A percentile compares a stretch with the other conserved stretches of the same genome.
phyloP scores from a whole-genome alignment of 1,140 invertebrate species.

The Drosophila bocki region DNA sequence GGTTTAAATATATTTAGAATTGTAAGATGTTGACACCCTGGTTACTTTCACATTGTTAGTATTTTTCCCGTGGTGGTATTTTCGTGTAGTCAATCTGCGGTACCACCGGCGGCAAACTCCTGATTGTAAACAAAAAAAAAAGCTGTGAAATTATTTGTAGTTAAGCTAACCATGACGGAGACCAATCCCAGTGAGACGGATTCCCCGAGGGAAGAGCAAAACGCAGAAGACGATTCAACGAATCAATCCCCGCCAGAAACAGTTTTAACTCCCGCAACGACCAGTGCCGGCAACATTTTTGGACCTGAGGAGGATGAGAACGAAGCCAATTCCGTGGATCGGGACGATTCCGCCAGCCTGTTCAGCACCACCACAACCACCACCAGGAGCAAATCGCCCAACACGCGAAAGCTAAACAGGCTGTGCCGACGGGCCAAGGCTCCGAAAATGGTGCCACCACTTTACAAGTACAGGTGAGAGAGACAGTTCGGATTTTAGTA shows the following conservation, averaged over 20 bases:
- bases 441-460: constrained; percentile 89
- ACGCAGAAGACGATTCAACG: constrained; percentile 16
- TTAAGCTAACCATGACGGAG: constrained; percentile 28
- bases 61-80: neutral
- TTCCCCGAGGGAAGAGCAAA: constrained; percentile 8
- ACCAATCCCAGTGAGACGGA: constrained; percentile 16
- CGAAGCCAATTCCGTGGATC: constrained; percentile 40
- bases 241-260: constrained; percentile 21
- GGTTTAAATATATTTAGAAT: constrained; percentile 22
- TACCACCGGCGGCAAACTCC: constrained; percentile 19
- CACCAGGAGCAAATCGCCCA: constrained; percentile 95
- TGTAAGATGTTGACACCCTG: neutral
- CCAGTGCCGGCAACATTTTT: constrained; percentile 20
- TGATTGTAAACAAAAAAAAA: constrained; percentile 41
- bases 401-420: constrained; percentile 87
- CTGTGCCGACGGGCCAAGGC: constrained; percentile 87
- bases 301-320: constrained; percentile 37
- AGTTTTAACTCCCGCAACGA: neutral
- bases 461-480: constrained; percentile 91
- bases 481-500: rapidly evolving
- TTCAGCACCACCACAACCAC: constrained; percentile 94
- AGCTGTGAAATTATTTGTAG: constrained; percentile 3
- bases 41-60: neutral
- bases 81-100: neutral
- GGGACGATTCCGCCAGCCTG: constrained; percentile 92